These are phyloP conservation scores for Sebastes nivosus DNA, from an alignment of 2,797 vertebrate species.

Conservation along the genomic window DNA sequence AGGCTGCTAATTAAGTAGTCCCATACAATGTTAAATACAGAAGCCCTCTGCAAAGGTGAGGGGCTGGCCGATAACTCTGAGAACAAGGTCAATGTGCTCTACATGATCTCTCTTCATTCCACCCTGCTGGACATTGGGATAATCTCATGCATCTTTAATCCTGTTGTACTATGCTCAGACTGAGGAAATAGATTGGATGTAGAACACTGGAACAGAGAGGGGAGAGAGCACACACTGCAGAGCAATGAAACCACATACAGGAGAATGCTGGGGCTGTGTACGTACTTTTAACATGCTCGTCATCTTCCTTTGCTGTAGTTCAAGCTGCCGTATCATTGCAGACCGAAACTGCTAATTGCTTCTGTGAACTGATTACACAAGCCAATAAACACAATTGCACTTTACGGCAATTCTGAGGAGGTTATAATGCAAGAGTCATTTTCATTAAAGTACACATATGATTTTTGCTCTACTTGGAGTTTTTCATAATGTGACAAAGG, in stretches of 20 bases:
- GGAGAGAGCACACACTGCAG: background rate
- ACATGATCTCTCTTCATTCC: constrained; percentile 65
- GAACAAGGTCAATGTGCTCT: constrained; percentile 66
- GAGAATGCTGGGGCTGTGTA: background rate
- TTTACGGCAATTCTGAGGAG: background rate
- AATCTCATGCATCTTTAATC: constrained; percentile 78
- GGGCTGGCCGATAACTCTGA: constrained; percentile 46
- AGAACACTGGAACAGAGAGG: constrained; percentile 19
- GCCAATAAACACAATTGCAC: constrained; percentile 26
- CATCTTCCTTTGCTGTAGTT: constrained; percentile 16
- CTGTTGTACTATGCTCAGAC: constrained; percentile 48
- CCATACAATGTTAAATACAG: constrained; percentile 67
- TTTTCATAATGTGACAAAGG: background rate
- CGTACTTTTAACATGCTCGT: constrained; percentile 14
- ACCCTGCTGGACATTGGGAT: constrained; percentile 59
- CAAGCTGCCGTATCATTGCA: constrained; percentile 6
- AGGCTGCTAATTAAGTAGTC: constrained; percentile 53
- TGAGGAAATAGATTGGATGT: constrained; percentile 53
- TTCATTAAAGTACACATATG: constrained; percentile 13
- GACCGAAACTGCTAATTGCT: constrained; percentile 20
- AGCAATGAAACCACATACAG: constrained; percentile 21
- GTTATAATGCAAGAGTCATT: background rate
- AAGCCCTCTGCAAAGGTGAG: constrained; percentile 54
- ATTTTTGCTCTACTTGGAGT: constrained; percentile 3
- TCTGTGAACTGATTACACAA: constrained; percentile 36